phyloP scores from a whole-genome alignment of 1,140 invertebrate genomes.

The Lucilia cuprina region DNA sequence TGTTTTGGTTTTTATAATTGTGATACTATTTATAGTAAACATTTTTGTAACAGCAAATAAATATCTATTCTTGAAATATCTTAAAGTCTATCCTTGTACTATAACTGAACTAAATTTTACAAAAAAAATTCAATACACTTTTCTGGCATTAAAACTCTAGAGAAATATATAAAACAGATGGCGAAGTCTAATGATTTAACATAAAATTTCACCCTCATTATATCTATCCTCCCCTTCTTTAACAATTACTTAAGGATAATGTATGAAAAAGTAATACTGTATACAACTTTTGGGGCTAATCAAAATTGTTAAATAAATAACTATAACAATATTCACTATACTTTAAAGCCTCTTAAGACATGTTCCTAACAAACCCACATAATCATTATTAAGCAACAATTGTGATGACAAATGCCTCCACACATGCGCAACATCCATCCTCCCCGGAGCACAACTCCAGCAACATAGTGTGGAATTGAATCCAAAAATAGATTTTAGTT shows the following conservation, averaged over 20 bases:
- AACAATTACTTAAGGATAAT: background rate
- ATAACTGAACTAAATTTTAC: too few species aligned
- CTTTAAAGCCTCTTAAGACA: background rate
- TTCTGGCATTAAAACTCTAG: background rate
- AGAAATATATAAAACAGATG: background rate
- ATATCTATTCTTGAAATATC: too few species aligned
- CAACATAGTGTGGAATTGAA: background rate
- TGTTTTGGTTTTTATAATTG: too few species aligned
- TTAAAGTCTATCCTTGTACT: too few species aligned
- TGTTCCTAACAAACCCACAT: background rate
- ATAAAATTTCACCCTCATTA: background rate
- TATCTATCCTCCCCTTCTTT: background rate
- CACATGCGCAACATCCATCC: conserved; percentile 26
- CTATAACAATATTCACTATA: background rate
- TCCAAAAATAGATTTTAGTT: background rate
- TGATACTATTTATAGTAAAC: too few species aligned
- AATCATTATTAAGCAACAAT: conserved; percentile 14
- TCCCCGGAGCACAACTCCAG: background rate
- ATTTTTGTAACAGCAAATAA: too few species aligned
- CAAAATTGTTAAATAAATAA: background rate
- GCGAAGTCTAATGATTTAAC: background rate
- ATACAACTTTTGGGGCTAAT: background rate
- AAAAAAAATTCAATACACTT: background rate
- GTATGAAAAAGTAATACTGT: background rate
- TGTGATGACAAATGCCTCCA: conserved; percentile 30